Percentiles rank a stretch among this genome's conserved stretches.
Evolutionary conservation across 64 coral and sea anemone genomes (phyloP).

Genomic region (Porites lutea): DNA sequence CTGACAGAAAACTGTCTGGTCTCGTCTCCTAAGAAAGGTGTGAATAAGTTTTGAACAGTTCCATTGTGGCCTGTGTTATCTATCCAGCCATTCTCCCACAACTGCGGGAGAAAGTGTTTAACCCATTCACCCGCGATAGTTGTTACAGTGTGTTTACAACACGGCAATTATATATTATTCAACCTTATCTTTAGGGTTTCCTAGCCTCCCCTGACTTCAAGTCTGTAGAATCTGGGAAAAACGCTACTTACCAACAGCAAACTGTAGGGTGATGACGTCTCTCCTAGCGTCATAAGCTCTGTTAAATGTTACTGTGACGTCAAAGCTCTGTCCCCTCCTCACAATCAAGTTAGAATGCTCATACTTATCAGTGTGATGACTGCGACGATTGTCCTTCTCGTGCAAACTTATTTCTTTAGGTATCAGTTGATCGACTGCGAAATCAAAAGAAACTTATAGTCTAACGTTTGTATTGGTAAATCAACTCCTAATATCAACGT

Average conservation of each 20-base stretch:
- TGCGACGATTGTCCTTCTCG: slow-evolving; percentile 37
- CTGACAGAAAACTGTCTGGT: too few relatives aligned
- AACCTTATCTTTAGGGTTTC: too few relatives aligned
- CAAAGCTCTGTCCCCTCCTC: slow-evolving; percentile 80
- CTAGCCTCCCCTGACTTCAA: too few relatives aligned
- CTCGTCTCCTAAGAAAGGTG: too few relatives aligned
- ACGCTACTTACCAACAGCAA: slow-evolving; percentile 57
- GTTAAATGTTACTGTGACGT: slow-evolving; percentile 61
- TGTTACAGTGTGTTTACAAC: too few relatives aligned
- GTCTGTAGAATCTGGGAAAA: too few relatives aligned
- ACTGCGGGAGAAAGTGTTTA: too few relatives aligned
- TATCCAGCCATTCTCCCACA: too few relatives aligned
- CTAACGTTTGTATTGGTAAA: not conserved
- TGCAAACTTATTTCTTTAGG: slow-evolving; percentile 41
- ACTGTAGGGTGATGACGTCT: slow-evolving; percentile 62
- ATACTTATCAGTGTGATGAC: slow-evolving; percentile 69
- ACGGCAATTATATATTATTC: too few relatives aligned
- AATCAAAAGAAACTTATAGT: not conserved
- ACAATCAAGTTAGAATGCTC: slow-evolving; percentile 57
- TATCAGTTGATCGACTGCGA: slow-evolving; percentile 61
- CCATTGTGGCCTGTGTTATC: too few relatives aligned
- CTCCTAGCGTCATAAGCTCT: slow-evolving; percentile 48
- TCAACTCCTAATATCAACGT: not conserved
- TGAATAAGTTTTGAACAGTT: too few relatives aligned
- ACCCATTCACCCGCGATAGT: too few relatives aligned